Evolutionary conservation across 2,113 vertebrate species (phyloP), one percentile per base, ranked within the genome.

Genomic region (Dicrurus megarhynchus): DNA sequence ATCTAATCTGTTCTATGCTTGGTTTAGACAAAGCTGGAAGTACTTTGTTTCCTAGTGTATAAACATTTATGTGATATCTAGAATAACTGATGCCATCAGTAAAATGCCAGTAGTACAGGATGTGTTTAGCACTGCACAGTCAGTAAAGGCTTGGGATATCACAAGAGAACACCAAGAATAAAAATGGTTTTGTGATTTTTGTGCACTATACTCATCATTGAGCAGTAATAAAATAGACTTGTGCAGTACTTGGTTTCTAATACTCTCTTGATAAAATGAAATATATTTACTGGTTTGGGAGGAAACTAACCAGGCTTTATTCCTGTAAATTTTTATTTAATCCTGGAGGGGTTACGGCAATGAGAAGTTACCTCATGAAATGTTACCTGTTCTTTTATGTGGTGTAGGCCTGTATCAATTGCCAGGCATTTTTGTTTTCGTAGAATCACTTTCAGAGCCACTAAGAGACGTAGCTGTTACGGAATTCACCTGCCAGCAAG

Each of bases 381-480:
- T 37, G 24, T 20, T 39, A 24, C 30, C 32, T 37, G 0, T 70
- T 89, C 30, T 63, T 63, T 63, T 47, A 11, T 19, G 37, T 80
- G 76, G 4, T 71, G 9, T 37, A 75, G 35, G 55, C 17, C 13
- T 78, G 49, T 47, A 57, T 60, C 26, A 61, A 33, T 15, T 89
- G 20, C 18, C 16, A 79, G 52, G 17, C 10, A 33, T n/a, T 89
- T 92, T 59, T 68, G 10, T 55, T 92, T 82, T 39, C 37, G 5
- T n/a, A 42, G 39, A 76, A 49, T 37, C 64, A 21, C 6, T 57
- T 56, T 27, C 6, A 30, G 44, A 11, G 6, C 79, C 75, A 73
- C 20, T 41, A 60, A 59, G n/a, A 28, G 8, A 41, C 0, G 0
- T 49, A 68, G 41, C 64, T 87, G 10, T 56, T 74, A 11, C 0